Conservation (phyloP, 2,797 vertebrate species). For the Phrynocephalus guinanensis region DNA sequence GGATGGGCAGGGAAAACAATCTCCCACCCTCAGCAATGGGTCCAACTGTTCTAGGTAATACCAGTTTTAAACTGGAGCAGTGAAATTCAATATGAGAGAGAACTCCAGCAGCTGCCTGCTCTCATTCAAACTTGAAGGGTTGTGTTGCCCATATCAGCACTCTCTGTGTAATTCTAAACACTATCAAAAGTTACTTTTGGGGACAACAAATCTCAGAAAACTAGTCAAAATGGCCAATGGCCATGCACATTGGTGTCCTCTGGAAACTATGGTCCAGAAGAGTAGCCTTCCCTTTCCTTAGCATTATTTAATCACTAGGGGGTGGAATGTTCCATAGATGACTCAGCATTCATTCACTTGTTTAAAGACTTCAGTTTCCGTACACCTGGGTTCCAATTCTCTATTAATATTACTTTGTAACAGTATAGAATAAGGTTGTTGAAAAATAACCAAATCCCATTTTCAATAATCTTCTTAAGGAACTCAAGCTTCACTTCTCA, state of each 20-base stretch:
- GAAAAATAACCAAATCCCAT: constrained; percentile 40
- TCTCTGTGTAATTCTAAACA: constrained; percentile 24
- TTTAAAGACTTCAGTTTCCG: not conserved
- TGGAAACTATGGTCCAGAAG: too few species aligned
- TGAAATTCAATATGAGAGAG: too few species aligned
- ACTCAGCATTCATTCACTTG: not conserved
- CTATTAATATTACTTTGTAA: constrained; percentile 24
- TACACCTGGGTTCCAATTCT: not conserved
- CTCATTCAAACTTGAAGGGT: not conserved
- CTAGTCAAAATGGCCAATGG: too few species aligned
- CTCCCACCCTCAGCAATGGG: too few species aligned
- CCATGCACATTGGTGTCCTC: too few species aligned
- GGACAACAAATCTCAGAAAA: too few species aligned
- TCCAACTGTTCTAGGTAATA: too few species aligned
- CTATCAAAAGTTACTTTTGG: constrained; percentile 6
- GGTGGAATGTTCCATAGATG: not conserved
- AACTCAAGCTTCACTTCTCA: constrained; percentile 30
- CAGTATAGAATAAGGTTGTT: constrained; percentile 1
- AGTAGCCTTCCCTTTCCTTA: too few species aligned
- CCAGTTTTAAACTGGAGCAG: too few species aligned
- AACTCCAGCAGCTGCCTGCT: too few species aligned
- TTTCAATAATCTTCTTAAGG: constrained; percentile 46
- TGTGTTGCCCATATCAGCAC: not conserved
- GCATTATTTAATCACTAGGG: not conserved
- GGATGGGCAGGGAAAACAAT: not conserved